Base-by-base conservation (phyloP, 2,888 invertebrate species). In the Chrysodeixis includens region DNA sequence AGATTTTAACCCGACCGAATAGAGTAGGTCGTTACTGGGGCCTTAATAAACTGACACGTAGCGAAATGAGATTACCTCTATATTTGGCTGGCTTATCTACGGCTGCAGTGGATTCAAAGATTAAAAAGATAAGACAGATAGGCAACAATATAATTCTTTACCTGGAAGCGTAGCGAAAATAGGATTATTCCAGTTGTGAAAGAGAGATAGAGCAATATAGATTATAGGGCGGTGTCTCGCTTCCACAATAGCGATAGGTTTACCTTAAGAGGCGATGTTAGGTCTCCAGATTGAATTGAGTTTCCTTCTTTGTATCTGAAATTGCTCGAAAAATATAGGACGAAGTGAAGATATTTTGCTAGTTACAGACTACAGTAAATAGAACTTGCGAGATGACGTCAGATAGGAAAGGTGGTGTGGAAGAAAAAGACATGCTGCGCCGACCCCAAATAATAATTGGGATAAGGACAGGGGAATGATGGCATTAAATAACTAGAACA, bases 71-170 rank as follows among this genome's bases (percentile, higher is more conserved):
- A 93, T 93, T 92, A 92, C 92, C 88, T 89, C 90, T 91, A 89
- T 92, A 94, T 93, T 94, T 93, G 88, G 88, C 82, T 86, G 88
- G 89, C 92, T 93, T 94, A 93, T 94, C 93, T 88, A 66, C 75
- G 76, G 71, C 78, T 85, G 87, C 90, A 90, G 86, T 71, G 64
- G 73, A 73, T 71, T 30, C 82, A 82, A 74, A 81, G 82, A 82
- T 81, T 79, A 82, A 72, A 73, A 64, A 67, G 73, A 80, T 74
- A 76, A 79, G 70, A 66, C 53, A 79, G 79, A 79, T 73, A 62
- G 66, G 67, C 30, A 56, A 77, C 53, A 69, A 53, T 72, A 74
- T 78, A 71, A 66, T 49, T 62, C 51, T 66, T 32, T 71, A 66
- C 60, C 26, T 26, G 26, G 26, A 6, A 6, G 26, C 6, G 3